Percentiles rank a stretch among this genome's conserved stretches.
These are phyloP conservation scores for Ctenicera cuprea DNA, from an alignment of 2,888 invertebrate species.

Conservation along the genomic window DNA sequence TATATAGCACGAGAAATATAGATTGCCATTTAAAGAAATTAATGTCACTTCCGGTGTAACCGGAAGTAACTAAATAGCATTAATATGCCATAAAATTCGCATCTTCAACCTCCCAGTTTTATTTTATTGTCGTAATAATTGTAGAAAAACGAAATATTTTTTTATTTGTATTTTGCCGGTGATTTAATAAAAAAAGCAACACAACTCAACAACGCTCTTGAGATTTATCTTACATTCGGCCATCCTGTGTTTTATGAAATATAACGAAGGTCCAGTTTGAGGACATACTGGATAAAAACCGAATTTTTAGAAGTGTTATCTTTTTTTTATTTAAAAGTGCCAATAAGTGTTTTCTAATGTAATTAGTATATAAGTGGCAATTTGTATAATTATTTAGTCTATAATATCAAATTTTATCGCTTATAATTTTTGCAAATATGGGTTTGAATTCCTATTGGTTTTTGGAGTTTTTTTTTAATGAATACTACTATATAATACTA, in stretches of 20 bases:
- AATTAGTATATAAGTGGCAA: slow-evolving; percentile 55
- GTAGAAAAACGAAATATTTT: too few species aligned
- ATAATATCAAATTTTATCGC: slow-evolving; percentile 41
- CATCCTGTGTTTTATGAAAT: slow-evolving; percentile 19
- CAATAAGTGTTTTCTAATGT: slow-evolving; percentile 23
- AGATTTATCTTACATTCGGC: background rate
- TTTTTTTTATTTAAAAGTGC: slow-evolving; percentile 29
- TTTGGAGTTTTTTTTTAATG: slow-evolving; percentile 48
- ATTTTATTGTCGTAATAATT: too few species aligned
- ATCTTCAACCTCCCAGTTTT: too few species aligned
- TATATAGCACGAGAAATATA: too few species aligned
- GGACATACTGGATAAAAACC: slow-evolving; percentile 10
- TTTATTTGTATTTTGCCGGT: slow-evolving; percentile 38
- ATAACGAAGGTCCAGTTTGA: slow-evolving; percentile 22
- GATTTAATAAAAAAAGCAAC: slow-evolving; percentile 23
- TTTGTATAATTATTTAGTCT: slow-evolving; percentile 58
- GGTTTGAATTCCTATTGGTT: slow-evolving; percentile 62
- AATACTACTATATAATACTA: slow-evolving; percentile 54
- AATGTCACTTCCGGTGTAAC: too few species aligned
- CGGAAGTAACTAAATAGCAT: too few species aligned
- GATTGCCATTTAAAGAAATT: too few species aligned
- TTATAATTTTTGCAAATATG: slow-evolving; percentile 55
- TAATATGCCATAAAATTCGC: too few species aligned
- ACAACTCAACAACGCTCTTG: too few species aligned
- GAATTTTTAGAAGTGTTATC: background rate